Conservation (phyloP, 2,797 vertebrate genomes). For the Lepus townsendii region DNA sequence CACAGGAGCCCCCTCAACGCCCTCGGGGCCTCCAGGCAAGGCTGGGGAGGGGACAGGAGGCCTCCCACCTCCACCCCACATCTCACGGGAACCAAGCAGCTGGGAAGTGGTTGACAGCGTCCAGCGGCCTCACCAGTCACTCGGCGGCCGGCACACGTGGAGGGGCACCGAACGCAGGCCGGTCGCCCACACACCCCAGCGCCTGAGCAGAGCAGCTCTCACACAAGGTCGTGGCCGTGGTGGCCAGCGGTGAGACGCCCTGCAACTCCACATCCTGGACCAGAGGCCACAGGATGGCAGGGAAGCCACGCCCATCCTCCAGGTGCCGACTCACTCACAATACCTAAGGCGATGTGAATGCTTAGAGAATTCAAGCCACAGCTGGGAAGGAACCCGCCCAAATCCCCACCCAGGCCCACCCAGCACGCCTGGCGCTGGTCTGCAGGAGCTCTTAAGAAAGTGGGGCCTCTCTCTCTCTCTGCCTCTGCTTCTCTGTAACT, state of each 20-base stretch:
- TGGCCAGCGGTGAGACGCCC: too few species aligned
- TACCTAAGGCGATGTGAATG: too few species aligned
- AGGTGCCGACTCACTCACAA: too few species aligned
- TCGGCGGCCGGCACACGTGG: background rate
- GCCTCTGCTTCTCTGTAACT: too few species aligned
- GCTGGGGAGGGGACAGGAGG: background rate
- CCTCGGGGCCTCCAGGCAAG: background rate
- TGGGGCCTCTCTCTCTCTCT: too few species aligned
- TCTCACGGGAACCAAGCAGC: background rate
- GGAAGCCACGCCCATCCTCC: too few species aligned
- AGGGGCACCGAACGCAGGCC: background rate
- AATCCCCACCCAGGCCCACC: background rate
- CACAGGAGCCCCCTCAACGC: background rate
- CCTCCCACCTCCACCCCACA: background rate
- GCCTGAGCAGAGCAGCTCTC: background rate
- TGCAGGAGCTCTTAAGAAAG: too few species aligned
- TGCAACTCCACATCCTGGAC: too few species aligned
- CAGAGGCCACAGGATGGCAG: too few species aligned
- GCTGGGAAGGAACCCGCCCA: background rate
- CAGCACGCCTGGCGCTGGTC: rapidly evolving
- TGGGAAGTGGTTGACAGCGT: background rate
- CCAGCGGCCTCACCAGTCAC: rapidly evolving
- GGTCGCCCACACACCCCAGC: background rate
- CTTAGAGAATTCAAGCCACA: too few species aligned
- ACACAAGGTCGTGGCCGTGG: too few species aligned